A percentile compares a stretch with the other conserved stretches of the same genome.
Evolutionary conservation across 2,888 invertebrate genomes (phyloP).

Genomic region (Drosophila rellima): DNA sequence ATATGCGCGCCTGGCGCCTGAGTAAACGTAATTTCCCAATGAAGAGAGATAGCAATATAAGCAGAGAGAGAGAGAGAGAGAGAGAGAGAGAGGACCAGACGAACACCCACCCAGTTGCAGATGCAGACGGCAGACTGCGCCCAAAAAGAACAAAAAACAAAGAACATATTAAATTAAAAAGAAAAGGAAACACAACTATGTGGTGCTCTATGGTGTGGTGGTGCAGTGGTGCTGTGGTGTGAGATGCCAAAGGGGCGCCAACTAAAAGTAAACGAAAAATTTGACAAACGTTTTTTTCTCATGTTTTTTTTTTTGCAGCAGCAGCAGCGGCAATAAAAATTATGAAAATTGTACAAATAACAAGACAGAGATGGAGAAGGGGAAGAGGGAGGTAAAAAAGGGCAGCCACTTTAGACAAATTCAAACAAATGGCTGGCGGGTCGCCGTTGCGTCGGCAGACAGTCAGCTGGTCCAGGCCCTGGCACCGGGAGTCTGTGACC

Average conservation of each 20-base stretch:
- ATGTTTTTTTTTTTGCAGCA: constrained; percentile 26
- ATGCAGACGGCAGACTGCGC: constrained; percentile 48
- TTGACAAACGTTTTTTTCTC: constrained; percentile 63
- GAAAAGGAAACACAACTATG: constrained; percentile 62
- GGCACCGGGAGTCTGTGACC: constrained; percentile 9
- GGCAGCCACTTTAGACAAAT: constrained; percentile 79
- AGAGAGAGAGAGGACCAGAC: constrained; percentile 36
- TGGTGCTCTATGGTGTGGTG: constrained; percentile 2
- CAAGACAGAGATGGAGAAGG: constrained; percentile 5
- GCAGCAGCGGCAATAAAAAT: constrained; percentile 57
- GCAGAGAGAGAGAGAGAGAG: neutral
- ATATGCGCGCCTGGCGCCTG: constrained; percentile 85
- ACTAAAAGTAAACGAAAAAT: constrained; percentile 68
- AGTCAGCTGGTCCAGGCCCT: constrained; percentile 17
- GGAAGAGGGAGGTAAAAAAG: constrained; percentile 25
- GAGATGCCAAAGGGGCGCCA: constrained; percentile 40
- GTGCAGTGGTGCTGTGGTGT: constrained; percentile 3
- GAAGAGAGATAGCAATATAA: constrained; percentile 28
- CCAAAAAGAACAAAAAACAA: constrained; percentile 67
- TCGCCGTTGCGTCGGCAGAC: constrained; percentile 43
- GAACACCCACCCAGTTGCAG: constrained; percentile 42
- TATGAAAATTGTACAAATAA: constrained; percentile 67
- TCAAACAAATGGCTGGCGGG: constrained; percentile 75
- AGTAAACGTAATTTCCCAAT: constrained; percentile 85
- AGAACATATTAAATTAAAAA: constrained; percentile 77